Conservation (phyloP, 2,113 vertebrate genomes). For the Labeo catla region DNA sequence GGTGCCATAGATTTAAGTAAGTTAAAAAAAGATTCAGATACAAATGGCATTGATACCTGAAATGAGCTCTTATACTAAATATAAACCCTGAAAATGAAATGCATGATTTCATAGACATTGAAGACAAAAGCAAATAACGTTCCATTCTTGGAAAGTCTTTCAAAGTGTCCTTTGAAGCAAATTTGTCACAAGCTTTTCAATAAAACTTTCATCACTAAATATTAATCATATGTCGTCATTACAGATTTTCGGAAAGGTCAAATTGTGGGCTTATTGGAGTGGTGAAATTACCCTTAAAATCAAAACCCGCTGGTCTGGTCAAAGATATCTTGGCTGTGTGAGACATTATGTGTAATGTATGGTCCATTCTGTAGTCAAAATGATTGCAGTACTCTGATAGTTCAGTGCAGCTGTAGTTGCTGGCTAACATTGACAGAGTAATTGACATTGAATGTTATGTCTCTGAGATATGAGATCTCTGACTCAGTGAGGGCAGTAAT, state of each 20-base stretch:
- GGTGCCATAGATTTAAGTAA: neutral
- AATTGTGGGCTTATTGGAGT: neutral
- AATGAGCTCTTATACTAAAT: neutral
- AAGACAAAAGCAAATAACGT: neutral
- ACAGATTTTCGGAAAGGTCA: neutral
- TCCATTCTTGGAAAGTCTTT: neutral
- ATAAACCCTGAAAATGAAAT: neutral
- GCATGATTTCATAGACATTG: neutral
- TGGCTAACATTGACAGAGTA: slow-evolving; percentile 11
- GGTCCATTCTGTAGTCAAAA: neutral
- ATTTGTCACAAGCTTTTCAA: slow-evolving; percentile 24
- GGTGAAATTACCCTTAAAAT: slow-evolving; percentile 37
- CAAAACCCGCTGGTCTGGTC: slow-evolving; percentile 25
- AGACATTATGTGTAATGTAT: neutral
- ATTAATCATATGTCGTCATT: slow-evolving; percentile 40
- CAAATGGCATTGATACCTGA: neutral
- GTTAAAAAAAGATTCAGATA: neutral
- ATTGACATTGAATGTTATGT: slow-evolving; percentile 33
- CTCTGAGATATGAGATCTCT: slow-evolving; percentile 15
- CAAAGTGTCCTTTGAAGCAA: slow-evolving; percentile 14
- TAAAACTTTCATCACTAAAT: slow-evolving; percentile 25
- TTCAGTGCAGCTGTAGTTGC: slow-evolving; percentile 20
- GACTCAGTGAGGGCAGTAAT: neutral
- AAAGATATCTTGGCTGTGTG: slow-evolving; percentile 21
- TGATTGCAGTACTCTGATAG: slow-evolving; percentile 11